A percentile compares a stretch with the other conserved stretches of the same genome.
Conservation (phyloP, 2,797 vertebrate genomes). For the Xerus rutilus region DNA sequence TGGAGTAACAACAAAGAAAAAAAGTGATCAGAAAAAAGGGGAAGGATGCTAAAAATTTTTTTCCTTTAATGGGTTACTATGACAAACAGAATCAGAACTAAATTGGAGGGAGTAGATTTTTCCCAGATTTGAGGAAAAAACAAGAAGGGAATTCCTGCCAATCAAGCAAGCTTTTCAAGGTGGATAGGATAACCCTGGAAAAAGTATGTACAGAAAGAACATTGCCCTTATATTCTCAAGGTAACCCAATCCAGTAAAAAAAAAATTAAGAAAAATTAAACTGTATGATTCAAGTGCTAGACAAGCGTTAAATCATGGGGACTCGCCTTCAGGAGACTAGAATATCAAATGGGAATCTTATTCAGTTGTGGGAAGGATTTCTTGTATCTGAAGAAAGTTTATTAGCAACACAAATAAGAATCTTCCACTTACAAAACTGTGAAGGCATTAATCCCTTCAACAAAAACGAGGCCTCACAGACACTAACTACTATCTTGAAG, state of each 20-base stretch:
- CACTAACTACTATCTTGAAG: neutral
- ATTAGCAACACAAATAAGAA: slow-evolving; percentile 47
- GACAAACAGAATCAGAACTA: slow-evolving; percentile 55
- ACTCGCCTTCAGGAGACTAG: neutral
- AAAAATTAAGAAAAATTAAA: slow-evolving; percentile 57
- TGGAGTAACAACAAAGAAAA: neutral
- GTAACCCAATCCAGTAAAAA: neutral
- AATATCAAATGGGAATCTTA: neutral
- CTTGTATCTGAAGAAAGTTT: neutral
- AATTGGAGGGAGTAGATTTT: neutral
- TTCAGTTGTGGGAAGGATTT: neutral
- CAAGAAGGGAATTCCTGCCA: slow-evolving; percentile 50
- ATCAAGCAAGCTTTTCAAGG: neutral
- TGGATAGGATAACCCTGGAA: neutral
- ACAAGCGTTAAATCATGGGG: neutral
- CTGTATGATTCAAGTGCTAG: neutral
- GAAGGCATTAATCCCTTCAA: neutral
- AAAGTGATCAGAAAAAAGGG: neutral
- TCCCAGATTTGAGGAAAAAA: slow-evolving; percentile 56
- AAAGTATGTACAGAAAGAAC: slow-evolving; percentile 23
- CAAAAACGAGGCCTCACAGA: neutral
- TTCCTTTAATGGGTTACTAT: neutral
- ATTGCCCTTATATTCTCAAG: neutral
- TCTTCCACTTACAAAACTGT: neutral
- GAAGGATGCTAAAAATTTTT: neutral